A percentile compares a stretch with the other conserved stretches of the same genome.
phyloP scores from a whole-genome alignment of 1,140 invertebrate species.

The Plutomurus gul region DNA sequence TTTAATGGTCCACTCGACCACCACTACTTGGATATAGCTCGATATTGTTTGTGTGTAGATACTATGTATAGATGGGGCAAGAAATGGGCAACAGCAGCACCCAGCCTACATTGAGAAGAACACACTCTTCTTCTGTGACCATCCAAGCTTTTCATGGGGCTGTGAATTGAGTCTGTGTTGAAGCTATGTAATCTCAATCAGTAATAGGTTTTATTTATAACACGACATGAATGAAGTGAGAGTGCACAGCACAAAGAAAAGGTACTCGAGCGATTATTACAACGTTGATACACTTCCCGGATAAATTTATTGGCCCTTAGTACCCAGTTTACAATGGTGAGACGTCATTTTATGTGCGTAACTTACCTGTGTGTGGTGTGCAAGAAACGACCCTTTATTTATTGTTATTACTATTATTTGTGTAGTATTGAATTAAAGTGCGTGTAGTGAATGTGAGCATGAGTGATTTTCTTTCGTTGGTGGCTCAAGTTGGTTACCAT shows the following conservation, averaged over 20 bases:
- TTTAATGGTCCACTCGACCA: neutral
- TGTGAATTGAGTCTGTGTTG: neutral
- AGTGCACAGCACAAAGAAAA: neutral
- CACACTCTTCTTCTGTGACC: neutral
- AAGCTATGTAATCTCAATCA: slow-evolving; percentile 7
- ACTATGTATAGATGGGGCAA: neutral
- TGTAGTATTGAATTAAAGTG: neutral
- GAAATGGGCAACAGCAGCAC: neutral
- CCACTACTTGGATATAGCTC: no score
- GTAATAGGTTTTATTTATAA: slow-evolving; percentile 5
- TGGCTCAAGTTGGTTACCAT: no score
- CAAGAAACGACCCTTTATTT: neutral
- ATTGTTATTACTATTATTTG: neutral
- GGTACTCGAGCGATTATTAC: neutral
- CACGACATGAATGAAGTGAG: neutral
- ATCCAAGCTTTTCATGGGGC: neutral
- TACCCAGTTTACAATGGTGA: neutral
- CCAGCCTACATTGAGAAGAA: no score
- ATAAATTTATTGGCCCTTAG: slow-evolving; percentile 24
- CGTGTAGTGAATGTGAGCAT: neutral
- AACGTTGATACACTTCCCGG: slow-evolving; percentile 12
- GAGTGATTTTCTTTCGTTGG: neutral
- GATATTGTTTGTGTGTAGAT: neutral
- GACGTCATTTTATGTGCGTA: neutral
- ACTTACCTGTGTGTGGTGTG: neutral